Percentiles rank a stretch among this genome's conserved stretches.
phyloP scores from a whole-genome alignment of 1,140 invertebrate genomes.

The Sesamia nonagrioides region DNA sequence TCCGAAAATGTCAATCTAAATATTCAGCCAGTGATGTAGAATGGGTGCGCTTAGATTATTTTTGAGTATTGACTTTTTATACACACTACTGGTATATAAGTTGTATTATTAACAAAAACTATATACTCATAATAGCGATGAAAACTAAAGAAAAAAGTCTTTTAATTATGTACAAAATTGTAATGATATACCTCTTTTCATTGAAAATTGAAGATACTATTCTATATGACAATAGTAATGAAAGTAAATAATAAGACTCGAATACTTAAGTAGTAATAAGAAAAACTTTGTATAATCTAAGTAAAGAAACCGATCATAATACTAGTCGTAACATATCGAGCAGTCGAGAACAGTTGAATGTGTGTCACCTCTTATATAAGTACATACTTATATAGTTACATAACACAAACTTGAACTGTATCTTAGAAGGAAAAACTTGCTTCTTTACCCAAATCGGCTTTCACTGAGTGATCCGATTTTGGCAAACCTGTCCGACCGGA shows the following conservation, averaged over 20 bases:
- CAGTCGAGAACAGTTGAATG: constrained; percentile 28
- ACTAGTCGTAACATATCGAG: constrained; percentile 34
- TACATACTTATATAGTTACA: constrained; percentile 33
- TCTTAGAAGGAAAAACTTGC: constrained; percentile 26
- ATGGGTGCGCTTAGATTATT: not conserved
- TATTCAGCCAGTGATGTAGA: constrained; percentile 20
- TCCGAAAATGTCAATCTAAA: constrained; percentile 49
- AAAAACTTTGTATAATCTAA: constrained; percentile 21
- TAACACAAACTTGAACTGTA: constrained; percentile 43
- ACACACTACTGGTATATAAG: too few relatives aligned
- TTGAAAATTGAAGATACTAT: too few relatives aligned
- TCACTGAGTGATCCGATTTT: constrained; percentile 44
- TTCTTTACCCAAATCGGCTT: constrained; percentile 50
- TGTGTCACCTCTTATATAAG: constrained; percentile 42
- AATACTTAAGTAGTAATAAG: not conserved
- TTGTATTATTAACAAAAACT: too few relatives aligned
- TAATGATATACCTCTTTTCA: too few relatives aligned
- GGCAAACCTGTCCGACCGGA: constrained; percentile 12
- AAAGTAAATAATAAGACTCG: not conserved
- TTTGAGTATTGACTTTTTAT: too few relatives aligned
- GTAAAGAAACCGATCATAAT: constrained; percentile 18
- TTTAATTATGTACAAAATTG: too few relatives aligned
- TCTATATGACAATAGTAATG: not conserved
- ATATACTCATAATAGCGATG: too few relatives aligned
- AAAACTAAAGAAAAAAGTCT: too few relatives aligned